Conservation (phyloP, 2,797 vertebrate species). For the Cuculus canorus region DNA sequence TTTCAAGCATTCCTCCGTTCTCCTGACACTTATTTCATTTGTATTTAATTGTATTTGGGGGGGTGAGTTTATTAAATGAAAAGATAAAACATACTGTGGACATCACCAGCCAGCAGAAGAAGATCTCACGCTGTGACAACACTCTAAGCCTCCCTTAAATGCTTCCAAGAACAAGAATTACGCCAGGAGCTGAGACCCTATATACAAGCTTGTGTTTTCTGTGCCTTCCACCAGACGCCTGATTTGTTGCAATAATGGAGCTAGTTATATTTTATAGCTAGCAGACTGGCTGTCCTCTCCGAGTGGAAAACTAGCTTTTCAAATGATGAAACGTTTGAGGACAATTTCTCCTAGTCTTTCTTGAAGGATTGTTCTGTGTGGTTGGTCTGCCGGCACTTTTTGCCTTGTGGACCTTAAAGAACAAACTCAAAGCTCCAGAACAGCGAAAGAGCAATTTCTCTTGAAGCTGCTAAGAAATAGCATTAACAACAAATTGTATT, state of each 20-base stretch:
- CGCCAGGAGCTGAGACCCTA: background rate
- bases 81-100: background rate
- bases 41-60: background rate
- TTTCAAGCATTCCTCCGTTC: conserved; percentile 7
- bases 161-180: background rate
- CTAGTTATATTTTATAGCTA: background rate
- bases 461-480: background rate
- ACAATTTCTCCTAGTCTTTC: background rate
- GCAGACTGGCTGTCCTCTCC: background rate
- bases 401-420: background rate
- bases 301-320: background rate
- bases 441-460: background rate
- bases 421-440: background rate
- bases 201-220: background rate
- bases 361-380: background rate
- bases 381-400: background rate
- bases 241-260: background rate
- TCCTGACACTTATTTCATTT: background rate
- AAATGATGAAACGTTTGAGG: background rate
- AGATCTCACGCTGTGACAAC: background rate
- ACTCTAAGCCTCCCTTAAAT: background rate
- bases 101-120: background rate
- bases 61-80: background rate
- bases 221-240: background rate
- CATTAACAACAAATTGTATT: background rate